A percentile compares a stretch with the other conserved stretches of the same genome.
These are phyloP conservation scores for Eristalinus aeneus DNA, from an alignment of 2,888 invertebrate species.

Conservation along the genomic window DNA sequence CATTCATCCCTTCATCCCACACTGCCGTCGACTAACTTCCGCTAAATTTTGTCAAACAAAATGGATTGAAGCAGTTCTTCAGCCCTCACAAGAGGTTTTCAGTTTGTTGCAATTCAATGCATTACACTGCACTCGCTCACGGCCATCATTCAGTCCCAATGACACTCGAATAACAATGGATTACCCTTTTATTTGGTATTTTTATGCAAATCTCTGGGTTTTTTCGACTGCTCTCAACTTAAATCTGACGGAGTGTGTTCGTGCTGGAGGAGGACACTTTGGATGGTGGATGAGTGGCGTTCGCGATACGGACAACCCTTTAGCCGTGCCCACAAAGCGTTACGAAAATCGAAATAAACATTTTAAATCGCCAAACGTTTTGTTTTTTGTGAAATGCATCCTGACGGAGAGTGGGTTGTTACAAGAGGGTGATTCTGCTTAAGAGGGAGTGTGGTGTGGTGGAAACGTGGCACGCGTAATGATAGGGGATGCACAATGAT, in stretches of 20 bases:
- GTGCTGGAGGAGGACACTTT: background rate
- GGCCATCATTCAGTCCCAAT: constrained; percentile 6
- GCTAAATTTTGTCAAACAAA: background rate
- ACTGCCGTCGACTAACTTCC: background rate
- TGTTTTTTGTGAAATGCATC: background rate
- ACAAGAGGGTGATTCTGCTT: background rate
- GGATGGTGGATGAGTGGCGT: background rate
- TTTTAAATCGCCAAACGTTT: background rate
- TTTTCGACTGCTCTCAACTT: background rate
- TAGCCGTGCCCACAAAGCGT: constrained; percentile 30
- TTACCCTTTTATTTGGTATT: background rate
- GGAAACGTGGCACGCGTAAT: background rate
- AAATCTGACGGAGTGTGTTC: background rate
- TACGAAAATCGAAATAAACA: constrained; percentile 21
- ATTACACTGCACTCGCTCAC: background rate
- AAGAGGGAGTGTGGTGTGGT: background rate
- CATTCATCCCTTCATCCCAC: background rate
- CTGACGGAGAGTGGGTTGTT: background rate
- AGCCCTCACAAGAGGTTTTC: background rate
- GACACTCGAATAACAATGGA: constrained; percentile 7
- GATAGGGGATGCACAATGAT: background rate
- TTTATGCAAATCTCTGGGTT: background rate
- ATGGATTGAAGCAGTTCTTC: background rate
- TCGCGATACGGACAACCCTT: constrained; percentile 13
- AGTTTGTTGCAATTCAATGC: background rate